Evolutionary conservation across 2,888 invertebrate genomes (phyloP).

Genomic region (Desoria tigrina): DNA sequence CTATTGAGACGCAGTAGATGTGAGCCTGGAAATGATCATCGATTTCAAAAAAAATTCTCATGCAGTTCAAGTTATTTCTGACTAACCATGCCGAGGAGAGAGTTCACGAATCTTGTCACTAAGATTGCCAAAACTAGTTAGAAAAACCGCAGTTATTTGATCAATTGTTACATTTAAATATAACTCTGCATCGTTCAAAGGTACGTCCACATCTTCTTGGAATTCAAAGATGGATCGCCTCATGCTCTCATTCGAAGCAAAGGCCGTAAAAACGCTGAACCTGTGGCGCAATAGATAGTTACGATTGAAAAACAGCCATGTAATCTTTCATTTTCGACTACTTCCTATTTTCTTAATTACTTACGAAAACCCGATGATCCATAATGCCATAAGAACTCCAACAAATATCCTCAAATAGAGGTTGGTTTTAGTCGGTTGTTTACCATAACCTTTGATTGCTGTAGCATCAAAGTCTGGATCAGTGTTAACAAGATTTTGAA

Average conservation of each 20-base stretch:
- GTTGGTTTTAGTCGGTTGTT: too few relatives aligned
- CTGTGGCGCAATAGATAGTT: neutral
- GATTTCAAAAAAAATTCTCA: too few relatives aligned
- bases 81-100: too few relatives aligned
- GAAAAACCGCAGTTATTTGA: neutral
- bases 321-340: too few relatives aligned
- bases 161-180: neutral
- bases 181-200: neutral
- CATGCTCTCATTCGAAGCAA: slow-evolving; percentile 2
- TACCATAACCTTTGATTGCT: too few relatives aligned
- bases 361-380: slow-evolving; percentile 10
- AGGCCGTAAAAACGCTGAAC: neutral
- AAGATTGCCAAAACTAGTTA: slow-evolving; percentile 6
- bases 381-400: neutral
- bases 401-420: neutral
- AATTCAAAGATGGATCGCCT: neutral
- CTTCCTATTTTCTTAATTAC: too few relatives aligned
- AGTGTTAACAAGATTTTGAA: neutral
- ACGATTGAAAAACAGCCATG: too few relatives aligned
- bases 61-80: too few relatives aligned
- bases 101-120: neutral
- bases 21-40: too few relatives aligned
- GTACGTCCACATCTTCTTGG: neutral
- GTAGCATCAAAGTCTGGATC: neutral
- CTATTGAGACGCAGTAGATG: too few relatives aligned